Conservation (phyloP, 1,140 invertebrate species). For the Thalassaphorura encarpata region DNA sequence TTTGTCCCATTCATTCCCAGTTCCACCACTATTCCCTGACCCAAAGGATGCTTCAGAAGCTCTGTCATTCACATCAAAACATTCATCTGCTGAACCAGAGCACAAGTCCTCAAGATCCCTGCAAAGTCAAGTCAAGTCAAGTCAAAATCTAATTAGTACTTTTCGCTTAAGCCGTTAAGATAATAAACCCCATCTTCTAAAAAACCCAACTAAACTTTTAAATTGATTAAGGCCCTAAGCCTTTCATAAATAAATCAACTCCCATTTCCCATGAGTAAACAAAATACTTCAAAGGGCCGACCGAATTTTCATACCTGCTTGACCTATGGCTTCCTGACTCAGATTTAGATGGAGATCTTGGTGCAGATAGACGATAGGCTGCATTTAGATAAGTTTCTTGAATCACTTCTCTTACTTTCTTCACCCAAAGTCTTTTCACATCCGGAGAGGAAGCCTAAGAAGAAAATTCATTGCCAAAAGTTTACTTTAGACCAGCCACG, state of each 20-base stretch:
- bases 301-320: slow-evolving; percentile 49
- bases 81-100: slow-evolving; percentile 66
- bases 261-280: no score
- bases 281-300: no score
- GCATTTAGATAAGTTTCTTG: slow-evolving; percentile 90
- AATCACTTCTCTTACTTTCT: slow-evolving; percentile 85
- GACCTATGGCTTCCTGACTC: slow-evolving; percentile 64
- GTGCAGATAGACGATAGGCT: slow-evolving; percentile 55
- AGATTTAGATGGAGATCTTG: slow-evolving; percentile 68
- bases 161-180: background rate
- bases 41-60: slow-evolving; percentile 86
- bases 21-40: slow-evolving; percentile 70
- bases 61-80: slow-evolving; percentile 68
- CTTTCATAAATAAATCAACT: no score
- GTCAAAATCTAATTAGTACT: background rate
- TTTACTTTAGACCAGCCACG: background rate
- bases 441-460: slow-evolving; percentile 67
- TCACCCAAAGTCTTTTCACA: slow-evolving; percentile 90
- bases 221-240: no score
- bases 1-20: no score
- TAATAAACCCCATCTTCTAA: no score
- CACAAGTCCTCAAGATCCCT: slow-evolving; percentile 80
- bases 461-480: background rate
- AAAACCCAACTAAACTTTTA: no score
- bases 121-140: slow-evolving; percentile 30